Evolutionary conservation across 2,113 vertebrate genomes (phyloP), one percentile per base, ranked within the genome.

Genomic region (Corvus hawaiiensis): DNA sequence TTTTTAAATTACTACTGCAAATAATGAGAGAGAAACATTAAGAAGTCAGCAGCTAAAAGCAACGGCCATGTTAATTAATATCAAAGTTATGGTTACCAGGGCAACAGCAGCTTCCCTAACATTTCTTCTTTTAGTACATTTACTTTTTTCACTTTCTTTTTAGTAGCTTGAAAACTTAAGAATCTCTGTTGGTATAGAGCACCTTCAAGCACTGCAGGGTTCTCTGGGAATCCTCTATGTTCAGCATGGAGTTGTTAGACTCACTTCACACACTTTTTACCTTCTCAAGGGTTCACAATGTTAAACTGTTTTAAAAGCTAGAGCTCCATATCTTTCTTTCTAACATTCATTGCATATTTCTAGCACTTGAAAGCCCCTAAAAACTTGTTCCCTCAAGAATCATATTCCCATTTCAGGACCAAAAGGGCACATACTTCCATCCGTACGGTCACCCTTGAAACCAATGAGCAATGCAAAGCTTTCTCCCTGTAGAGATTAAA

Each of bases 381-480:
- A 63, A 89, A 80, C 39, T 78, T 80, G 11, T 21, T 64, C 41
- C 82, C 39, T 76, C 83, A 67, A 86, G 62, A 79, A 62, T 6
- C 1, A 0, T 14, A 0, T 0, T 63, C 21, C 52, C 46, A 56
- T 27, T 82, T 63, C 55, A 63, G 55, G 63, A 71, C 39, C 37
- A 62, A n/a, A 67, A 71, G 41, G n/a, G 77, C 66, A 66, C 78
- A 79, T 33, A 49, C 30, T 55, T 93, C 46, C 51, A 69, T 32
- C 61, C 1, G 0, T 19, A 96, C 0, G 0, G 27, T 63, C 51
- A 85, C 68, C 84, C 75, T 66, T 83, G 74, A 94, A 91, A 93
- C 74, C 87, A 43, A 5, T 5, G 26, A 83, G 77, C 74, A 66
- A 43, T 8, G 30, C 82, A 77, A 59, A 86, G 51, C 58, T 51